Conservation (phyloP, 2,113 vertebrate genomes). For the Pedetes capensis region DNA sequence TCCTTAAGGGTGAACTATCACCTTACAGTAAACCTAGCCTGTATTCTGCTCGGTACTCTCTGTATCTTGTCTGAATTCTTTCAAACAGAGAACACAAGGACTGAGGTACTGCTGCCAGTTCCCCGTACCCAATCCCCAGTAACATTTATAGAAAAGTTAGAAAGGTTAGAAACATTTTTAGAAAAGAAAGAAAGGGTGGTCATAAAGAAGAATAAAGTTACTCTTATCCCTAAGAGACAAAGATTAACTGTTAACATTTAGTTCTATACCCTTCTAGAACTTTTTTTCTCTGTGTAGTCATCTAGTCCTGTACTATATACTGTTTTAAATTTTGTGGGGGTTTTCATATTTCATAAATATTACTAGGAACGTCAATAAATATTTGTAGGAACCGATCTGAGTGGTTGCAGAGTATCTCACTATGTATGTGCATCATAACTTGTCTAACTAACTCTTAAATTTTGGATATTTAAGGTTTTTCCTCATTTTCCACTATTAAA, state of each 20-base stretch:
- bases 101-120: no score
- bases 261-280: background rate
- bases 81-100: no score
- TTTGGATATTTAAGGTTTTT: background rate
- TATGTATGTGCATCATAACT: background rate
- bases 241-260: background rate
- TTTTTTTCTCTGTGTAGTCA: background rate
- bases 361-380: conserved; percentile 2
- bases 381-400: conserved; percentile 16
- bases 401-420: background rate
- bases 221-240: background rate
- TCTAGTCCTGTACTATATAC: background rate
- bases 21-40: no score
- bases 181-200: conserved; percentile 5
- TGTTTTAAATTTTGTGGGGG: conserved; percentile 18
- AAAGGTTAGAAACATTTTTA: no score
- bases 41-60: no score
- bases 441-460: background rate
- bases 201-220: background rate
- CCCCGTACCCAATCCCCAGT: no score
- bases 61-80: no score
- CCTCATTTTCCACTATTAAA: background rate
- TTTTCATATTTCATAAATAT: background rate
- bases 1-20: no score
- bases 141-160: conserved; percentile 15